A percentile compares a stretch with the other conserved stretches of the same genome.
phyloP scores from a whole-genome alignment of 2,113 vertebrate species.

The Polypterus bichir region DNA sequence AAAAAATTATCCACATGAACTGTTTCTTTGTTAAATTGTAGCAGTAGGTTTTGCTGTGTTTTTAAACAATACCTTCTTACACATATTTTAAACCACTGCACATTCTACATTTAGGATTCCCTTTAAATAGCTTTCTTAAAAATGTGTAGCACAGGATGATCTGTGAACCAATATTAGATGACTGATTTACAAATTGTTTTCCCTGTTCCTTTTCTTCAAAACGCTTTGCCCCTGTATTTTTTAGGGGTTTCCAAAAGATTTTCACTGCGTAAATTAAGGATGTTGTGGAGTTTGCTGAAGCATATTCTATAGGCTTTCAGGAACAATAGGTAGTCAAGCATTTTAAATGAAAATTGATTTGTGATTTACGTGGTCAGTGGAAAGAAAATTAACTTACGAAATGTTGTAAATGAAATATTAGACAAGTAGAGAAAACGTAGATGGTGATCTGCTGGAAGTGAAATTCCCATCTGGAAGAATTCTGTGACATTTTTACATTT shows the following conservation, averaged over 20 bases:
- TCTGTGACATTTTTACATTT: constrained; percentile 97
- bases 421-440: constrained; percentile 83
- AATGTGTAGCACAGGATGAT: too few species aligned
- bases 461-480: constrained; percentile 92
- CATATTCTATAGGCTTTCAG: constrained; percentile 72
- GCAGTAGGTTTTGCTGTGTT: too few species aligned
- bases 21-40: too few species aligned
- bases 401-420: constrained; percentile 98
- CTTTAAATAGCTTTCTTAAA: too few species aligned
- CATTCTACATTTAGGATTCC: too few species aligned
- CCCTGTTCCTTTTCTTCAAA: too few species aligned
- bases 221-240: too few species aligned
- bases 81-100: too few species aligned
- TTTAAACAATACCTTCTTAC: too few species aligned
- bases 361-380: constrained; percentile 98
- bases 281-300: constrained; percentile 61
- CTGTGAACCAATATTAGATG: too few species aligned
- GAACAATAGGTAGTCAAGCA: constrained; percentile 88
- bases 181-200: too few species aligned
- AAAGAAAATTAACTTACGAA: constrained; percentile 96
- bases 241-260: constrained; percentile 32
- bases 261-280: constrained; percentile 59
- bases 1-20: too few species aligned
- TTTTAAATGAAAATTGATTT: constrained; percentile 99
- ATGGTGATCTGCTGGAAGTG: constrained; percentile 95